Conservation (phyloP, 2,888 invertebrate species). For the Philopedon plagiatum region DNA sequence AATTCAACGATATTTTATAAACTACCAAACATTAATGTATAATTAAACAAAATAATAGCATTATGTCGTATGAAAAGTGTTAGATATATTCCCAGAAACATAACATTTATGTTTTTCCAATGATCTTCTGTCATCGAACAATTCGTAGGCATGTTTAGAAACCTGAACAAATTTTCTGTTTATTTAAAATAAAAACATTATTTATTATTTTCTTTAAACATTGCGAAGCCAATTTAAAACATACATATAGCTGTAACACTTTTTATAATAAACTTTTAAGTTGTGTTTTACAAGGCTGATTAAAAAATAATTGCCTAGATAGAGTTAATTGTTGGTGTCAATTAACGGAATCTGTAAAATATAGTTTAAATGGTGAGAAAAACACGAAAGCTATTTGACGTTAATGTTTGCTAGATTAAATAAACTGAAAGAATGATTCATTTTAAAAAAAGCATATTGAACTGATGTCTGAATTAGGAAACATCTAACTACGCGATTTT, state of each 20-base stretch:
- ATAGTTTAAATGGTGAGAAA: constrained; percentile 1
- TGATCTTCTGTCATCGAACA: constrained; percentile 13
- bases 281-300: constrained; percentile 3
- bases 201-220: constrained; percentile 14
- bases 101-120: constrained; percentile 18
- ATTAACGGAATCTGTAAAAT: constrained; percentile 16
- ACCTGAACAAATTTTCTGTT: not conserved
- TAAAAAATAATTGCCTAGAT: constrained; percentile 1
- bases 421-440: not conserved
- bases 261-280: not conserved
- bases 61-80: not conserved
- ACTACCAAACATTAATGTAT: not conserved
- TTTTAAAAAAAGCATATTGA: not conserved
- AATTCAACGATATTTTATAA: not conserved
- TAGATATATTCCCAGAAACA: constrained; percentile 12
- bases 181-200: constrained; percentile 7
- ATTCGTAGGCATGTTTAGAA: constrained; percentile 9
- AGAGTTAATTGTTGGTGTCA: constrained; percentile 22
- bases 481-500: no score
- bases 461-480: no score
- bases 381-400: not conserved
- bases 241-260: not conserved
- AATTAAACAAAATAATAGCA: constrained; percentile 3
- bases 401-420: not conserved
- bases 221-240: not conserved